Evolutionary conservation across 2,113 vertebrate genomes (phyloP).

Genomic region (Podocnemis expansa): DNA sequence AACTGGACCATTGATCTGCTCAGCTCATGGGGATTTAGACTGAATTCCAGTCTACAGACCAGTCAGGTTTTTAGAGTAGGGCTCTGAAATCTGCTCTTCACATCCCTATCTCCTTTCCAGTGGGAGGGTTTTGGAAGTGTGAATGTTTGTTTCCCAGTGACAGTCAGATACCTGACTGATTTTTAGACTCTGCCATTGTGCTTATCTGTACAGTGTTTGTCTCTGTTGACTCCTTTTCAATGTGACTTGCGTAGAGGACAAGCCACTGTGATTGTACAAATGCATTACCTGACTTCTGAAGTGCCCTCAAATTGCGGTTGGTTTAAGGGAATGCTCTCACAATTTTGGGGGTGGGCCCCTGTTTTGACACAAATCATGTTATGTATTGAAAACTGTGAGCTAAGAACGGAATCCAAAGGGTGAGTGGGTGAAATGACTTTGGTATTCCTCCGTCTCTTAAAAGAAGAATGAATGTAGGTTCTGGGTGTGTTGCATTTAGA

Average conservation of each 20-base stretch:
- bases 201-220: neutral
- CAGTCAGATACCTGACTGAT: neutral
- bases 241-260: neutral
- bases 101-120: neutral
- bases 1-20: neutral
- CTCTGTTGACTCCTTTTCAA: neutral
- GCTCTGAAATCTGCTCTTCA: neutral
- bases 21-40: neutral
- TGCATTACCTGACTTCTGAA: neutral
- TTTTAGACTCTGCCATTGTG: neutral
- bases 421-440: neutral
- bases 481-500: neutral
- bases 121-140: neutral
- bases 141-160: neutral
- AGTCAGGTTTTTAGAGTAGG: neutral
- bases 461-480: neutral
- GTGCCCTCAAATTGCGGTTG: neutral
- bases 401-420: neutral
- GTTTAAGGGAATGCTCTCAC: neutral
- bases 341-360: neutral
- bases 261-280: neutral
- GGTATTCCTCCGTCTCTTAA: neutral
- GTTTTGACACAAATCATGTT: neutral
- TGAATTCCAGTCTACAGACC: neutral
- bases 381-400: neutral